phyloP scores from a whole-genome alignment of 2,797 vertebrate genomes.

The Etheostoma perlongum region DNA sequence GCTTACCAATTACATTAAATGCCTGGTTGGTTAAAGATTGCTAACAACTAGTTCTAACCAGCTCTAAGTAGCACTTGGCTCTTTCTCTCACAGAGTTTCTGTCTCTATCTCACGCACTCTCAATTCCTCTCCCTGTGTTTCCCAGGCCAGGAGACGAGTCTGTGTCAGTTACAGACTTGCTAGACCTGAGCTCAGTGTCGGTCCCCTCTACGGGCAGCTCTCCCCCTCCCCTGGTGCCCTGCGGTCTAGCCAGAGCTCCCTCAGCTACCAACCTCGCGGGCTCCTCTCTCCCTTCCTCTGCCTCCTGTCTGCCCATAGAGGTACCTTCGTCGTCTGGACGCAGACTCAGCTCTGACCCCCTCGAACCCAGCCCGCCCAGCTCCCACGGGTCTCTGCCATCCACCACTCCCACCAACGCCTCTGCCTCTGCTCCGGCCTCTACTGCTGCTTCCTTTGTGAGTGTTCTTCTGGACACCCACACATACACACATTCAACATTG shows the following conservation, averaged over 20 bases:
- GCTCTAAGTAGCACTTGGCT: neutral
- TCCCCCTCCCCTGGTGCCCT: conserved; percentile 72
- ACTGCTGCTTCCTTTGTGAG: conserved; percentile 76
- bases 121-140: conserved; percentile 20
- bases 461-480: conserved; percentile 19
- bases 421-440: conserved; percentile 52
- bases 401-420: conserved; percentile 52
- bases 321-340: conserved; percentile 75
- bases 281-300: conserved; percentile 71
- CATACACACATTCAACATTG: neutral
- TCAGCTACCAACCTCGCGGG: conserved; percentile 66
- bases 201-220: conserved; percentile 74
- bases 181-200: conserved; percentile 87
- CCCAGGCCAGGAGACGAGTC: conserved; percentile 88
- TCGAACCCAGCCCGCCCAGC: conserved; percentile 82
- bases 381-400: conserved; percentile 68
- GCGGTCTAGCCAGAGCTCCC: conserved; percentile 52
- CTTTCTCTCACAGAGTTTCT: conserved; percentile 15
- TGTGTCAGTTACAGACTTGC: conserved; percentile 85
- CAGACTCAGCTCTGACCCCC: conserved; percentile 65
- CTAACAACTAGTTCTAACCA: neutral
- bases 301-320: conserved; percentile 79
- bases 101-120: conserved; percentile 11
- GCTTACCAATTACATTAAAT: conserved; percentile 1
- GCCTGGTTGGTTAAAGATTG: neutral